Percentiles rank a stretch among this genome's conserved stretches.
Conservation (phyloP, 2,888 invertebrate genomes). For the Baronia brevicornis region DNA sequence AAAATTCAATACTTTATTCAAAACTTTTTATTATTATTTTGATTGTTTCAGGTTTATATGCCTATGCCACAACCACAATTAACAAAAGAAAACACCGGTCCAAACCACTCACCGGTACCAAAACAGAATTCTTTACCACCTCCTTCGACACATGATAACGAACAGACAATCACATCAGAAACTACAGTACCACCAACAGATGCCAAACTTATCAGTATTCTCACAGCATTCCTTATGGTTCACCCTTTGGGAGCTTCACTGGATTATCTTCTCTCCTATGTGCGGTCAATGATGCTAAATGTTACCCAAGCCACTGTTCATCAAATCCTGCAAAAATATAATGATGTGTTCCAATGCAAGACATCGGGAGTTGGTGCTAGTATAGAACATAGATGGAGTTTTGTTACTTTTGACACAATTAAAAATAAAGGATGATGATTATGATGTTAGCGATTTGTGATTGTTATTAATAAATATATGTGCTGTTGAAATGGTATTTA, state of each 20-base stretch:
- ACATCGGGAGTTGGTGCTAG: conserved; percentile 39
- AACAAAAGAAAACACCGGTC: conserved; percentile 23
- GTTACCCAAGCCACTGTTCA: conserved; percentile 36
- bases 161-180: conserved; percentile 20
- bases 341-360: conserved; percentile 40
- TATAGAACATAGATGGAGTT: conserved; percentile 46
- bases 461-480: no score
- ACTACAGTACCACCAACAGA: conserved; percentile 34
- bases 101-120: conserved; percentile 30
- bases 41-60: conserved; percentile 20
- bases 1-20: no score
- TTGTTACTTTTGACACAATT: conserved; percentile 40
- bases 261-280: conserved; percentile 50
- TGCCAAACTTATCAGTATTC: conserved; percentile 53
- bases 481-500: no score
- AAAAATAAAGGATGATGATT: conserved; percentile 24
- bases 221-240: conserved; percentile 55
- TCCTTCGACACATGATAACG: conserved; percentile 29
- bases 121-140: conserved; percentile 20
- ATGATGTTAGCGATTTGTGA: conserved; percentile 1
- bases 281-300: conserved; percentile 41
- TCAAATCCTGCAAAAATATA: conserved; percentile 38
- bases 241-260: conserved; percentile 52
- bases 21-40: no score
- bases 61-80: conserved; percentile 22